A percentile compares a stretch with the other conserved stretches of the same genome.
phyloP scores from a whole-genome alignment of 2,888 invertebrate genomes.

The Scrobipalpa atriplicella region DNA sequence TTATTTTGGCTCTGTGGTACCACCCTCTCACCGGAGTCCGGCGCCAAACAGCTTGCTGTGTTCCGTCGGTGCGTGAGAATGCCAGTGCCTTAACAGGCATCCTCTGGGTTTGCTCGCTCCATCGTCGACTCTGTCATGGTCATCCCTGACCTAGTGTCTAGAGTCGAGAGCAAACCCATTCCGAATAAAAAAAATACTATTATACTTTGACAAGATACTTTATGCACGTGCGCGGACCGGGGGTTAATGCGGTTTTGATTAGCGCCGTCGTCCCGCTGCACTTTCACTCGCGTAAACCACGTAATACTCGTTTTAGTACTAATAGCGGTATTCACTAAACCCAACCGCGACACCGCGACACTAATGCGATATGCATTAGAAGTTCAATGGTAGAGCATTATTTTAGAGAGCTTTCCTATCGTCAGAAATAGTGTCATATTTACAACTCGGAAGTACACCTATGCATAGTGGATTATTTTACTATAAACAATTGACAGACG shows the following conservation, averaged over 20 bases:
- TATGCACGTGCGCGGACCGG: conserved; percentile 42
- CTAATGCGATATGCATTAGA: conserved; percentile 23
- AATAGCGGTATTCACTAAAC: conserved; percentile 46
- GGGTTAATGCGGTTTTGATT: conserved; percentile 74
- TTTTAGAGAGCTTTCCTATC: not conserved
- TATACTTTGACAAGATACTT: too few species aligned
- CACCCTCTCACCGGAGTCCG: too few species aligned
- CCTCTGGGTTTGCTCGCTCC: too few species aligned
- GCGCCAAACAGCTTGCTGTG: not conserved
- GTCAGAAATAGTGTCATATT: not conserved
- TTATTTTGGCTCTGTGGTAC: too few species aligned
- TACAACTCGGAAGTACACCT: not conserved
- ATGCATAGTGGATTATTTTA: too few species aligned
- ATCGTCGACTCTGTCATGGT: too few species aligned
- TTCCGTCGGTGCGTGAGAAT: too few species aligned
- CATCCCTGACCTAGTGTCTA: too few species aligned
- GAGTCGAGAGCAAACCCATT: too few species aligned
- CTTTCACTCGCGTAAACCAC: conserved; percentile 67
- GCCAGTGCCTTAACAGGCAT: too few species aligned
- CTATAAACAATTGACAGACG: too few species aligned
- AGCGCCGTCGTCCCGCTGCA: conserved; percentile 61
- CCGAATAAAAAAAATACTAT: too few species aligned
- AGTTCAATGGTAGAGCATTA: not conserved
- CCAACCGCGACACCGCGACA: conserved; percentile 28
- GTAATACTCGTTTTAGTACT: conserved; percentile 47